These are phyloP conservation scores for Esox niger DNA, from an alignment of 2,113 vertebrate genomes.

Conservation along the genomic window DNA sequence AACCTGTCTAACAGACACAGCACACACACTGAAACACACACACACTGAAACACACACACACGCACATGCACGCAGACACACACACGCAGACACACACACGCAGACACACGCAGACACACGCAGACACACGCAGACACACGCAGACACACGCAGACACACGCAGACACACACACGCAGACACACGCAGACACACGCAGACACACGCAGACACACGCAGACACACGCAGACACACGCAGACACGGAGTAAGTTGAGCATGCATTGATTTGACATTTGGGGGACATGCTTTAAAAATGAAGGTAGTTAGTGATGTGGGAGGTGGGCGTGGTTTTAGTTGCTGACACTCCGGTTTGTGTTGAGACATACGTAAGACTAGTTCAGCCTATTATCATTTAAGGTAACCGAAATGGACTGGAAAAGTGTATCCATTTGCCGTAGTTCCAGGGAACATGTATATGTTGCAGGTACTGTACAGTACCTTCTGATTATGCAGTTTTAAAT, in stretches of 20 bases:
- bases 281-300: slow-evolving; percentile 15
- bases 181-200: too few relatives aligned
- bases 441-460: background rate
- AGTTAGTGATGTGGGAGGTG: slow-evolving; percentile 8
- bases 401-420: background rate
- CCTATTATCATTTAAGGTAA: background rate
- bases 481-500: too few relatives aligned
- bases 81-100: slow-evolving; percentile 32
- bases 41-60: background rate
- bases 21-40: slow-evolving; percentile 29
- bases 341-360: background rate
- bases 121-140: slow-evolving; percentile 39
- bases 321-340: background rate
- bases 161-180: slow-evolving; percentile 9
- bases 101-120: slow-evolving; percentile 34
- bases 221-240: slow-evolving; percentile 45
- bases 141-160: slow-evolving; percentile 66
- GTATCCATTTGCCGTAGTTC: background rate
- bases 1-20: slow-evolving; percentile 81
- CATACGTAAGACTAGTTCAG: background rate
- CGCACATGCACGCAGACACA: too few relatives aligned
- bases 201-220: slow-evolving; percentile 10
- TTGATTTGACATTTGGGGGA: slow-evolving; percentile 4
- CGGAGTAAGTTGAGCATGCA: slow-evolving; percentile 36
- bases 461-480: background rate